Evolutionary conservation across 1,140 invertebrate species (phyloP).

Genomic region (Sarcophaga peregrina): DNA sequence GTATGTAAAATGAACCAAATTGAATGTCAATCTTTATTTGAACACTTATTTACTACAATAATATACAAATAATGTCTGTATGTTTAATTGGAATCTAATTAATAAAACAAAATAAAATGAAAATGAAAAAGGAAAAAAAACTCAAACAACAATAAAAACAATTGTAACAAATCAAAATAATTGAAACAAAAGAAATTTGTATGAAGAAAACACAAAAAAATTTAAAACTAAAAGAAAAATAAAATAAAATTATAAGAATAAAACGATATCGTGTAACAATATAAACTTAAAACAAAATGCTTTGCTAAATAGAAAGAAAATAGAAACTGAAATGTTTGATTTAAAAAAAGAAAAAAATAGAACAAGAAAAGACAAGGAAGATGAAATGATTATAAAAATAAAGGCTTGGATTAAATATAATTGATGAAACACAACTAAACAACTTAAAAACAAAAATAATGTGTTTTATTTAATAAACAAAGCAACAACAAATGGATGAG

Average conservation of each 20-base stretch:
- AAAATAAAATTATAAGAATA: no score
- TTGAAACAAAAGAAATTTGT: conserved; percentile 6
- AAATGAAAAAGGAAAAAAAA: background rate
- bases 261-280: no score
- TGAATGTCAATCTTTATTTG: no score
- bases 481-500: background rate
- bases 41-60: no score
- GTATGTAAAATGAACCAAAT: no score
- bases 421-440: background rate
- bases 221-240: background rate
- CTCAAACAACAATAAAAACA: background rate
- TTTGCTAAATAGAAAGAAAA: background rate
- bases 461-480: conserved; percentile 8
- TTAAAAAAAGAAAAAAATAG: background rate
- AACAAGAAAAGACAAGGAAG: no score
- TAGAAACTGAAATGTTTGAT: background rate
- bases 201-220: background rate
- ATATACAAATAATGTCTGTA: background rate
- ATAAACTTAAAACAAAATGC: background rate
- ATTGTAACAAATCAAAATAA: conserved; percentile 16
- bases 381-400: background rate
- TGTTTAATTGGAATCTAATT: conserved; percentile 3
- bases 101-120: background rate
- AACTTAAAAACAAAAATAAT: background rate
- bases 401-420: conserved; percentile 22